phyloP scores from a whole-genome alignment of 2,113 vertebrate species.

The Archocentrus centrarchus region DNA sequence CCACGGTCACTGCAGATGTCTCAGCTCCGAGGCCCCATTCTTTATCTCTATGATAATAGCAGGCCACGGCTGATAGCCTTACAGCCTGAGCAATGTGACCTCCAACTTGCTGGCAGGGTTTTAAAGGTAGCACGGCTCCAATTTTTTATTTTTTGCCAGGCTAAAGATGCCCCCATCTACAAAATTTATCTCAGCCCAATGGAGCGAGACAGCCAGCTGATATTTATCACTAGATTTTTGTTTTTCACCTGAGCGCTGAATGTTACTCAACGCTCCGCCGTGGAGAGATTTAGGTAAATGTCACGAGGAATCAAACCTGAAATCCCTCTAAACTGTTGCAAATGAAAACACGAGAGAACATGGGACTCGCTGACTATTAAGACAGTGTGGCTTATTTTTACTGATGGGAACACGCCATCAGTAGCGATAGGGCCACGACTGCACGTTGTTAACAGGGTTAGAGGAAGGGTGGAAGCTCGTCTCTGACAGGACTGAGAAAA shows the following conservation, averaged over 20 bases:
- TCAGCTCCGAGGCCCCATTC: conserved; percentile 31
- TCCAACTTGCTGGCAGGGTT: conserved; percentile 30
- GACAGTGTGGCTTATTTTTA: background rate
- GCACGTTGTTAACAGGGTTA: background rate
- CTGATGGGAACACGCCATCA: background rate
- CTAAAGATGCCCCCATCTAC: conserved; percentile 36
- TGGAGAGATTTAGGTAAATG: background rate
- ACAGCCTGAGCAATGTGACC: conserved; percentile 49
- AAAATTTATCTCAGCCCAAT: conserved; percentile 39
- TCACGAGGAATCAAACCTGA: background rate
- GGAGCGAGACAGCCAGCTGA: background rate
- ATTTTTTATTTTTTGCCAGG: background rate
- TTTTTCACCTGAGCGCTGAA: background rate
- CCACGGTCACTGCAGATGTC: conserved; percentile 33
- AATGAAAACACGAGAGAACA: conserved; percentile 11
- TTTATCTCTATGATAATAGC: conserved; percentile 58
- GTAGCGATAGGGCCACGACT: rapidly evolving
- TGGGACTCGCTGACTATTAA: rapidly evolving
- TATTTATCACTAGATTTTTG: conserved; percentile 21
- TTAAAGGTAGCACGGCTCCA: background rate
- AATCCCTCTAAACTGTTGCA: conserved; percentile 11
- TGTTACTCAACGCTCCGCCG: rapidly evolving
- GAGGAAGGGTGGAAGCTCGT: background rate
- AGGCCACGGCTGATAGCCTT: conserved; percentile 32
- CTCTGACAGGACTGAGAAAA: background rate